Evolutionary conservation across 2,888 invertebrate genomes (phyloP), one percentile per base, ranked within the genome.

Genomic region (Helobdella robusta): DNA sequence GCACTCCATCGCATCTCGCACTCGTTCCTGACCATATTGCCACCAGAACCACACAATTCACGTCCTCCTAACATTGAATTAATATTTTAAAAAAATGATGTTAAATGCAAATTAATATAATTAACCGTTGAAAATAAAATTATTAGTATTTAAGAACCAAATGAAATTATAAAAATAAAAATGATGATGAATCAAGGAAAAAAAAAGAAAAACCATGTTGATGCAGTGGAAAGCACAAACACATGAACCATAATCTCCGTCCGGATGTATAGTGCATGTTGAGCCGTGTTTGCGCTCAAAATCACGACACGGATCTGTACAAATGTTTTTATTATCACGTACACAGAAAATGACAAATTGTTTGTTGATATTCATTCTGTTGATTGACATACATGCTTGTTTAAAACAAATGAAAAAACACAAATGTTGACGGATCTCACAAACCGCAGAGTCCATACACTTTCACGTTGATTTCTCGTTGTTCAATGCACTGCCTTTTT

Each of bases 391-490:
- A n/a, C n/a, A n/a, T n/a, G n/a, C n/a, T n/a, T n/a, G n/a, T n/a
- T n/a, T n/a, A n/a, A n/a, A n/a, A n/a, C n/a, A n/a, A 32, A 6
- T 5, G 4, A 6, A 5, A 6, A 36, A 20, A 20, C n/a, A 59
- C 2, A 23, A 6, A 1, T 35, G 5, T 6, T 11, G 20, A 20
- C 6, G 11, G 23, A 20, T 11, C 11, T 15, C 6, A 52, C 58
- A n/a, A 3, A 62, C 62, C 62, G 20, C 62, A 62, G 18, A 28
- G 30, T 50, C 62, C 62, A 20, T 50, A 28, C 23, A 34, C 30
- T 4, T 15, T 23, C 15, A 62, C 62, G 2, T 44, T 50, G 62
- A 62, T 62, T 25, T 23, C 18, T 28, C n/a, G 28, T 18, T 62
- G 62, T 48, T 34, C 11, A 32, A 62, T 15, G 30, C 62, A 62